Evolutionary conservation across 2,113 vertebrate species (phyloP), one percentile per base, ranked within the genome.

Genomic region (Brienomyrus longianalis): DNA sequence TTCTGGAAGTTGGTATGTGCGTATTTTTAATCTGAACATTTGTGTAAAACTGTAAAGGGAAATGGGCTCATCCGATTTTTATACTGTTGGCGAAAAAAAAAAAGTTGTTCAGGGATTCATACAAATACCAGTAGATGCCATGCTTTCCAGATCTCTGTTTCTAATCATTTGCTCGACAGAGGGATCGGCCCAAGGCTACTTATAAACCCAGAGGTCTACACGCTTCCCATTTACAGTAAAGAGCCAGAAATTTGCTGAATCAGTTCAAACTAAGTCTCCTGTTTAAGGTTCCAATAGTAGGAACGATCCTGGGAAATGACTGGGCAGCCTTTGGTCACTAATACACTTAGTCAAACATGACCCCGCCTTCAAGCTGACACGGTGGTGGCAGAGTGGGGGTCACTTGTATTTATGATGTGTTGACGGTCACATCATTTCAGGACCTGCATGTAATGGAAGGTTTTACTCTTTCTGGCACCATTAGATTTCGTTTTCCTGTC

Each of bases 31-130:
- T 88, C 59, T 62, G 87, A 66, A 47, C 31, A 62, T 88, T 66
- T 43, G 19, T 66, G 43, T 13, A 35, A 56, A 87, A 87, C 17
- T 87, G 9, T 45, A 88, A 62, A 62, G 86, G 87, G 87, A 54
- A 62, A 88, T 66, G 17, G 87, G 54, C 87, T 88, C 35, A 54
- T 88, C 56, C n/a, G 54, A 62, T 43, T 88, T 52, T 88, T 88
- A 88, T 88, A 88, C 56, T 9, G 21, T 31, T 88, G 35, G 52
- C 11, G 62, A 31, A 31, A 35, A 59, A 56, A 52, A 56, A 88
- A 62, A 87, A 87, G 85, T 56, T 87, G 27, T 87, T 87, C 85
- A 87, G 85, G 85, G 85, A 87, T 87, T 87, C 17, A 56, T 87
- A 52, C 50, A 56, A 39, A 87, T 48, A 87, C 35, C 15, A 39